Evolutionary conservation across 2,113 vertebrate species (phyloP).

Genomic region (Argyrosomus japonicus): DNA sequence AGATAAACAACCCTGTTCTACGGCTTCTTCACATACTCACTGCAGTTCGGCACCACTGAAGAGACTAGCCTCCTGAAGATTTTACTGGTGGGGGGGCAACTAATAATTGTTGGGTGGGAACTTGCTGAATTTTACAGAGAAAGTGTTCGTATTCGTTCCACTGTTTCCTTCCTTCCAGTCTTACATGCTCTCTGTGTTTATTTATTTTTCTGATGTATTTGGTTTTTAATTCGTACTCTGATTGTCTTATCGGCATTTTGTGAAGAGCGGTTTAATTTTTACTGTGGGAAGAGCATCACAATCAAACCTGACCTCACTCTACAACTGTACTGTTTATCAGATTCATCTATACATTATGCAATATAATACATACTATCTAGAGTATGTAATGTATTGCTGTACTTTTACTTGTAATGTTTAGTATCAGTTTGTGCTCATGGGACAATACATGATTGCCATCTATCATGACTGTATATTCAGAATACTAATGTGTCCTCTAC

Average conservation of each 20-base stretch:
- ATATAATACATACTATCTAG: slow-evolving; percentile 49
- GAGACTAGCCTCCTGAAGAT: slow-evolving; percentile 22
- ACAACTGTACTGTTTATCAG: slow-evolving; percentile 44
- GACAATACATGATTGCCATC: slow-evolving; percentile 21
- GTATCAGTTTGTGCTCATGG: slow-evolving; percentile 34
- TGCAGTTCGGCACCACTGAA: slow-evolving; percentile 16
- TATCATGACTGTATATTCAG: slow-evolving; percentile 26
- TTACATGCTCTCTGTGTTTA: slow-evolving; percentile 50
- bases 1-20: slow-evolving; percentile 52
- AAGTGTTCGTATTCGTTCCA: slow-evolving; percentile 39
- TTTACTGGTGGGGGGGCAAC: slow-evolving; percentile 2
- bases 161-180: slow-evolving; percentile 58
- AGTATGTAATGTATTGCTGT: slow-evolving; percentile 49
- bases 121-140: slow-evolving; percentile 41
- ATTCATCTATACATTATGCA: slow-evolving; percentile 43
- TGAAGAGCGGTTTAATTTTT: slow-evolving; percentile 2
- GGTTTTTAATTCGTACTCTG: slow-evolving; percentile 26
- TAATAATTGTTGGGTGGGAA: slow-evolving; percentile 17
- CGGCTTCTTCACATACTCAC: slow-evolving; percentile 45
- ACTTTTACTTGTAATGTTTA: slow-evolving; percentile 49
- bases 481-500: slow-evolving; percentile 38
- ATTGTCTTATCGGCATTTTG: slow-evolving; percentile 33
- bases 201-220: slow-evolving; percentile 55
- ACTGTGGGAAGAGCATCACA: background rate
- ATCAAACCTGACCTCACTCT: slow-evolving; percentile 63